Percentiles rank a stretch among this genome's conserved stretches.
Conservation (phyloP, 1,140 invertebrate genomes). For the Harlomillsia oculata region DNA sequence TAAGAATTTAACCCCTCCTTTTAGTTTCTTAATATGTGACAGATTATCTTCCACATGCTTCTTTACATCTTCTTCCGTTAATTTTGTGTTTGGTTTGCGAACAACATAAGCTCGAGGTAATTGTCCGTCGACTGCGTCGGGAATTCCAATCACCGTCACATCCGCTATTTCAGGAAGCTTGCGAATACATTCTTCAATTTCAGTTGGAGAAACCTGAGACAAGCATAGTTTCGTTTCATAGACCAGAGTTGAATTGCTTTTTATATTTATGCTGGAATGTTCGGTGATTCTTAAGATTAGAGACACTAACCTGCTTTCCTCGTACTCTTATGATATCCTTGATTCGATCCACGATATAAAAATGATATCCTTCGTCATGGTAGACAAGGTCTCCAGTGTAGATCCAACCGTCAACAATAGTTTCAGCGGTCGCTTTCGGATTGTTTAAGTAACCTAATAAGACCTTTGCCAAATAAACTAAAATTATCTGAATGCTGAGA, state of each 20-base stretch:
- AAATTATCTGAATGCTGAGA: background rate
- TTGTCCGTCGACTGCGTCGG: slow-evolving; percentile 62
- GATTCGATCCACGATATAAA: slow-evolving; percentile 70
- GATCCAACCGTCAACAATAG: slow-evolving; percentile 56
- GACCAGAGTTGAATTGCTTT: background rate
- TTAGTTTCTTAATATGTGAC: slow-evolving; percentile 56
- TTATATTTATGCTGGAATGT: background rate
- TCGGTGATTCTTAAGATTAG: background rate
- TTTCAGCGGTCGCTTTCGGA: slow-evolving; percentile 53
- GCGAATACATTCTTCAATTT: slow-evolving; percentile 69
- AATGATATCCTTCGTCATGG: slow-evolving; percentile 48
- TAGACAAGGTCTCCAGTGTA: slow-evolving; percentile 52
- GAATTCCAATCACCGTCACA: slow-evolving; percentile 70
- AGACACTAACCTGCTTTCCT: slow-evolving; percentile 61
- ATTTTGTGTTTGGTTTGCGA: slow-evolving; percentile 38
- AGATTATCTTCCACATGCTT: slow-evolving; percentile 50
- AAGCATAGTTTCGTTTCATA: background rate
- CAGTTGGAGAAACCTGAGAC: slow-evolving; percentile 68
- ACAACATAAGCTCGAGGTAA: slow-evolving; percentile 57
- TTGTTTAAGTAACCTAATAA: slow-evolving; percentile 39
- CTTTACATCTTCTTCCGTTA: slow-evolving; percentile 51
- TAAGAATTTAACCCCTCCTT: slow-evolving; percentile 43
- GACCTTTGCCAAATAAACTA: background rate
- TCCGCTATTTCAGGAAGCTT: slow-evolving; percentile 61
- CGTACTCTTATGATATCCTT: slow-evolving; percentile 89